Evolutionary conservation across 2,797 vertebrate species (phyloP), one percentile per base, ranked within the genome.

Genomic region (Cynodonichthys magdalenae): DNA sequence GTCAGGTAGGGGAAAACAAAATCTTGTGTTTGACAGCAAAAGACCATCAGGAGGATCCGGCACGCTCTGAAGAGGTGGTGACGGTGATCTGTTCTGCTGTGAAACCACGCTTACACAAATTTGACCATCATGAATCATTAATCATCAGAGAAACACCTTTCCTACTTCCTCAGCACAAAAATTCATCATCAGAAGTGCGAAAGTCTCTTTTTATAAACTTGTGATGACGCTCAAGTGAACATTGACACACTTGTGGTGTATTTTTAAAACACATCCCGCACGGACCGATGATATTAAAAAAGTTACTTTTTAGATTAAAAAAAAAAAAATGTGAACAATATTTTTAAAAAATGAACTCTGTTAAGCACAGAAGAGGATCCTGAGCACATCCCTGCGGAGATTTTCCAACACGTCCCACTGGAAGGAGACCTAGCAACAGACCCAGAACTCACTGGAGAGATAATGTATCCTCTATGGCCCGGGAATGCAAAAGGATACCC

Each of bases 131-230:
- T 34, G 4, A 20, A 51, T 45, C 12, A 20, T 66, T 19, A 66
- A 42, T 65, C 47, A 49, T 19, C 3, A 49, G 34, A 42, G 6
- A 41, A 19, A 50, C 36, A 64, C 31, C 24, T 56, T 56, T 65
- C n/a, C 27, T 17, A 12, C 11, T 5, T 45, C 47, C 9, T 57
- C 15, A 20, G 17, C 12, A 18, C 9, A 36, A 36, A 39, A 48
- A 36, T 5, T 53, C 39, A 46, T 47, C 31, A 17, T 34, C 6
- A 6, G 42, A 27, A 15, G 19, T 39, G 29, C 9, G 18, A 63
- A 63, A 36, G 47, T 27, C 0, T 36, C 47, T 18, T 20, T 47
- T 63, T 46, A 24, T 18, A 36, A 63, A 54, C 51, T 27, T 57
- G 15, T n/a, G 28, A 28, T 31, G 28, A 29, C n/a, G 41, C 9